Conservation (phyloP, 2,113 vertebrate genomes). For the Protobothrops mucrosquamatus region DNA sequence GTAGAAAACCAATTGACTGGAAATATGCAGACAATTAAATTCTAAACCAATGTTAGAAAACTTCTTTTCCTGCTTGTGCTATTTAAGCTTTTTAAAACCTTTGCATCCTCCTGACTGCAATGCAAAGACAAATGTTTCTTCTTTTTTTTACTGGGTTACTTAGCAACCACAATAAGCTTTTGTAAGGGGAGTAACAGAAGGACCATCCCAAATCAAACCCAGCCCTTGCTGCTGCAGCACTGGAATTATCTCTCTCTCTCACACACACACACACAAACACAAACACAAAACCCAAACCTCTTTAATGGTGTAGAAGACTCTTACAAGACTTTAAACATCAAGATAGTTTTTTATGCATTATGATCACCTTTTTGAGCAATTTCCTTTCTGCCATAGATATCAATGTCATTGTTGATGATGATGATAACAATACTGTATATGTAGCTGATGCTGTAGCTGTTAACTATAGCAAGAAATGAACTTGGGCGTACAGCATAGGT, state of each 20-base stretch:
- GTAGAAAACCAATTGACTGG: no score
- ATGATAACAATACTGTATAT: background rate
- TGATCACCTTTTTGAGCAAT: background rate
- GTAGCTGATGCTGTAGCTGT: background rate
- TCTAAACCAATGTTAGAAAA: no score
- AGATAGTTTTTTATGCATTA: constrained; percentile 12
- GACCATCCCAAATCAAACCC: constrained; percentile 61
- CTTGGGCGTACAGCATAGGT: background rate
- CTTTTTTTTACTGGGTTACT: constrained; percentile 60
- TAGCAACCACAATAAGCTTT: constrained; percentile 73
- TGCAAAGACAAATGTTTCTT: constrained; percentile 55
- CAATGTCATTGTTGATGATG: background rate
- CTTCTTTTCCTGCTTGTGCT: constrained; percentile 59
- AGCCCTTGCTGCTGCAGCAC: constrained; percentile 43
- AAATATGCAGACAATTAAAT: no score
- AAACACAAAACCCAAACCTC: constrained; percentile 34
- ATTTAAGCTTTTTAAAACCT: constrained; percentile 69
- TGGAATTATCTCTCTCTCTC: constrained; percentile 32
- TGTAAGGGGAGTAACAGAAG: constrained; percentile 63
- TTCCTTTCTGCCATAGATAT: background rate
- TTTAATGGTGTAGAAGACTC: constrained; percentile 34
- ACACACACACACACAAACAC: constrained; percentile 23
- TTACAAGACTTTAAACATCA: constrained; percentile 36
- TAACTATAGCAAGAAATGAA: background rate
- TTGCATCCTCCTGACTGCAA: constrained; percentile 56